Percentiles rank a stretch among this genome's conserved stretches.
Conservation (phyloP, 2,888 invertebrate genomes). For the Hoplodrina blanda region DNA sequence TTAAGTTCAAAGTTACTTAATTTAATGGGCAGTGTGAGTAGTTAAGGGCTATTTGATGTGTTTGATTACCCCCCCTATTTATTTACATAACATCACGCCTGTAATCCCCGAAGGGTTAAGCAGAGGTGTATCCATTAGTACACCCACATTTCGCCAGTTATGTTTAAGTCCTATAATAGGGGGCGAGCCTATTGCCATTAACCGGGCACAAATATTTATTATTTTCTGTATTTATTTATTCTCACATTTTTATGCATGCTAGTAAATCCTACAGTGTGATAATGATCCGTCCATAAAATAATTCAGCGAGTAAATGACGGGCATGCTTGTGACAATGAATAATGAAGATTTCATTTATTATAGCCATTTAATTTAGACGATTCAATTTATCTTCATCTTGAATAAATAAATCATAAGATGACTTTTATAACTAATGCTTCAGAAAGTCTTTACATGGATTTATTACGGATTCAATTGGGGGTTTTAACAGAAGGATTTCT, state of each 20-base stretch:
- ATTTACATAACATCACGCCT: too few relatives aligned
- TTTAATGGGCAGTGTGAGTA: too few relatives aligned
- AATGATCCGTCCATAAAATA: constrained; percentile 41
- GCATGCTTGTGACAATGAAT: constrained; percentile 60
- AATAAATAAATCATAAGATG: constrained; percentile 66
- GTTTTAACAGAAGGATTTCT: background rate
- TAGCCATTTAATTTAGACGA: constrained; percentile 59
- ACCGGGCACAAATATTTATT: too few relatives aligned
- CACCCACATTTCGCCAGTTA: too few relatives aligned
- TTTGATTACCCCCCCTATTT: too few relatives aligned
- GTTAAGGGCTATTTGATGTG: too few relatives aligned
- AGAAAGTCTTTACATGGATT: constrained; percentile 53
- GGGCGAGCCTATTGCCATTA: too few relatives aligned
- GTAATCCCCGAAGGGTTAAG: too few relatives aligned
- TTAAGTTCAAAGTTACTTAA: too few relatives aligned
- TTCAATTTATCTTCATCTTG: constrained; percentile 65
- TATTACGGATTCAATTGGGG: constrained; percentile 40
- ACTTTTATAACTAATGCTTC: constrained; percentile 62
- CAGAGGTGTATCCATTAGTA: too few relatives aligned
- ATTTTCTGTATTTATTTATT: background rate
- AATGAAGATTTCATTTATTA: constrained; percentile 66
- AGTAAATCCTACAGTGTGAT: constrained; percentile 13
- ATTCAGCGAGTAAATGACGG: constrained; percentile 45
- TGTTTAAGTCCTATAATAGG: too few relatives aligned
- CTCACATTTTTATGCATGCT: background rate